phyloP scores from a whole-genome alignment of 1,140 invertebrate genomes.

The Papilio polytes region DNA sequence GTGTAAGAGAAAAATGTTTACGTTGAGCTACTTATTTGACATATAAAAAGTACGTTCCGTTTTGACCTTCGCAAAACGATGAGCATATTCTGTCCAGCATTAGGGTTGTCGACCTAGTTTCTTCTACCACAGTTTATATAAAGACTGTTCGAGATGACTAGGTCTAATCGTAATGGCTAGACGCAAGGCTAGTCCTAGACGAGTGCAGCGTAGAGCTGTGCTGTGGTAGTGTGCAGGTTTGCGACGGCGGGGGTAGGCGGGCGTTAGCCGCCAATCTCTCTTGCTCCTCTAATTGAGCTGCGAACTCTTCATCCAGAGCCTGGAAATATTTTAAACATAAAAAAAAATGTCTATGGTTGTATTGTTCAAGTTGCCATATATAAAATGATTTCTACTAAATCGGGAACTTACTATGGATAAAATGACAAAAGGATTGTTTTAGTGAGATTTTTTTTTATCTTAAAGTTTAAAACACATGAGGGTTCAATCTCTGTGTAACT shows the following conservation, averaged over 20 bases:
- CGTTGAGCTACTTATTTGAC: conserved; percentile 12
- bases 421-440: background rate
- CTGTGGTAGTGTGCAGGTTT: conserved; percentile 65
- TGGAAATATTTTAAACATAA: conserved; percentile 52
- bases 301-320: conserved; percentile 88
- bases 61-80: background rate
- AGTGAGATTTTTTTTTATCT: too few relatives aligned
- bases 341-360: background rate
- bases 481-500: background rate
- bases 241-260: conserved; percentile 59
- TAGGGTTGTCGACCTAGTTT: conserved; percentile 6
- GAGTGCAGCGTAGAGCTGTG: conserved; percentile 75
- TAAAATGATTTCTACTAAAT: background rate
- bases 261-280: conserved; percentile 79
- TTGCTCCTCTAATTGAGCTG: conserved; percentile 86
- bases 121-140: conserved; percentile 38
- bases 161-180: conserved; percentile 78
- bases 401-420: background rate
- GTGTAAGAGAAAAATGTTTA: background rate
- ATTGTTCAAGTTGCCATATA: background rate
- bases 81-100: conserved; percentile 9
- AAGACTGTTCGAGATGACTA: conserved; percentile 29
- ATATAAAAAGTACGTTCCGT: background rate
- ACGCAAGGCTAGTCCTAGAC: conserved; percentile 76
- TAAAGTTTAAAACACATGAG: too few relatives aligned